Percentiles rank a stretch among this genome's conserved stretches.
These are phyloP conservation scores for Sphaerodactylus townsendi DNA, from an alignment of 2,113 vertebrate genomes.

Conservation along the genomic window DNA sequence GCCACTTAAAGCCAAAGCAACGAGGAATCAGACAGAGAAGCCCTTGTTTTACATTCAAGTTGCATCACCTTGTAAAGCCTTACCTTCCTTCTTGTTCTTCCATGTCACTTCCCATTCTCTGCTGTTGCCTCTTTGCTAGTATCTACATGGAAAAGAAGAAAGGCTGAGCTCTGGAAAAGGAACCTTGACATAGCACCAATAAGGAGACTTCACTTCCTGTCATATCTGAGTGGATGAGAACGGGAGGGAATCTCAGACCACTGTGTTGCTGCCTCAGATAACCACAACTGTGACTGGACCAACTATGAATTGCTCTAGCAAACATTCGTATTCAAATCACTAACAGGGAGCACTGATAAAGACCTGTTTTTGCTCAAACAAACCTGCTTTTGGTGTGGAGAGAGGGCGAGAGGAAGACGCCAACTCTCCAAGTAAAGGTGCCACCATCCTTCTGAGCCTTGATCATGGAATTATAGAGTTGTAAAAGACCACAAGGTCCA, in stretches of 20 bases:
- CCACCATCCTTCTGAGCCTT: not conserved
- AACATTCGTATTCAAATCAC: not conserved
- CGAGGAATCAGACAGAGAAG: not conserved
- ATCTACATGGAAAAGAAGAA: rapidly evolving
- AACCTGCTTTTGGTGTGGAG: not conserved
- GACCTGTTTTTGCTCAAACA: not conserved
- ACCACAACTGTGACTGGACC: not conserved
- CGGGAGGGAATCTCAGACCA: not conserved
- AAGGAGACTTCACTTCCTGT: not conserved
- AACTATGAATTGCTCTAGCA: not conserved
- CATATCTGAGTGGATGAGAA: not conserved
- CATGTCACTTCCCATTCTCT: not conserved
- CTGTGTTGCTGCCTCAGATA: not conserved
- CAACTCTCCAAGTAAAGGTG: not conserved
- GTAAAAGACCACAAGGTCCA: too few relatives aligned
- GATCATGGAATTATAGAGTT: too few relatives aligned
- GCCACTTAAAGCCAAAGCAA: not conserved
- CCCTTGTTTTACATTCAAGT: not conserved
- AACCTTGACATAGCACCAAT: not conserved
- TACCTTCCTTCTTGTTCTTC: constrained; percentile 57
- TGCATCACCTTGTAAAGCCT: not conserved
- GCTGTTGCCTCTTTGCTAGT: constrained; percentile 9
- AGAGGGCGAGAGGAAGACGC: too few relatives aligned
- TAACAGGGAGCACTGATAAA: not conserved
- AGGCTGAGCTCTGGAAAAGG: not conserved